These are phyloP conservation scores for Meandrusa payeni DNA, from an alignment of 2,888 invertebrate species.

Conservation along the genomic window DNA sequence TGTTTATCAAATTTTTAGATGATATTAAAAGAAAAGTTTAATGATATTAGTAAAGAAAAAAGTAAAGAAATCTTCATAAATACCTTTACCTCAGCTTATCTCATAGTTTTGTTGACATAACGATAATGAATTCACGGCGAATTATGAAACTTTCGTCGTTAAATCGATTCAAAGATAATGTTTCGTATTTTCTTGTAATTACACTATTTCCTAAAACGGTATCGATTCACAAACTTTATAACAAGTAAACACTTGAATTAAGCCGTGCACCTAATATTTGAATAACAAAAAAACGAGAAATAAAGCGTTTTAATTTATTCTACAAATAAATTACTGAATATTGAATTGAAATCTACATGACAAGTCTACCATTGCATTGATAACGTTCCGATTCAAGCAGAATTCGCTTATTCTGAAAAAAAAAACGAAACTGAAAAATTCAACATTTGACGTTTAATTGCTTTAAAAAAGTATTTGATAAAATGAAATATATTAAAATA, in stretches of 20 bases:
- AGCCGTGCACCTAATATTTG: background rate
- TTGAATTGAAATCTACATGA: conserved; percentile 56
- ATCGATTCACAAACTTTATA: conserved; percentile 11
- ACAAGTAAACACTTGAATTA: conserved; percentile 8
- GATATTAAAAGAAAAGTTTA: background rate
- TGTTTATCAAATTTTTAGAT: background rate
- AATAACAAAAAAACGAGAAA: conserved; percentile 3
- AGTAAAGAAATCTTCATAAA: background rate
- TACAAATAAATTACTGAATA: conserved; percentile 42
- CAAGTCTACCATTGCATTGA: conserved; percentile 59
- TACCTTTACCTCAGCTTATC: conserved; percentile 56
- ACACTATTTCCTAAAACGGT: conserved; percentile 1
- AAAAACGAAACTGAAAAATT: too few species aligned
- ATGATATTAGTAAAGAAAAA: background rate
- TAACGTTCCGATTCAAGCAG: conserved; percentile 40
- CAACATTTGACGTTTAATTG: too few species aligned
- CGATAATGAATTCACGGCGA: conserved; percentile 59
- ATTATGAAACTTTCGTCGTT: conserved; percentile 56
- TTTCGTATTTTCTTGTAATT: conserved; percentile 31
- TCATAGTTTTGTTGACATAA: conserved; percentile 69
- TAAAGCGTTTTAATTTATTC: conserved; percentile 22
- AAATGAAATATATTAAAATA: too few species aligned
- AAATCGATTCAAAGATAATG: conserved; percentile 64
- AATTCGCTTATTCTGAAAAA: background rate
- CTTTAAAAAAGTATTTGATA: too few species aligned